Evolutionary conservation across 2,113 vertebrate species (phyloP).

Genomic region (Apteryx mantelli): DNA sequence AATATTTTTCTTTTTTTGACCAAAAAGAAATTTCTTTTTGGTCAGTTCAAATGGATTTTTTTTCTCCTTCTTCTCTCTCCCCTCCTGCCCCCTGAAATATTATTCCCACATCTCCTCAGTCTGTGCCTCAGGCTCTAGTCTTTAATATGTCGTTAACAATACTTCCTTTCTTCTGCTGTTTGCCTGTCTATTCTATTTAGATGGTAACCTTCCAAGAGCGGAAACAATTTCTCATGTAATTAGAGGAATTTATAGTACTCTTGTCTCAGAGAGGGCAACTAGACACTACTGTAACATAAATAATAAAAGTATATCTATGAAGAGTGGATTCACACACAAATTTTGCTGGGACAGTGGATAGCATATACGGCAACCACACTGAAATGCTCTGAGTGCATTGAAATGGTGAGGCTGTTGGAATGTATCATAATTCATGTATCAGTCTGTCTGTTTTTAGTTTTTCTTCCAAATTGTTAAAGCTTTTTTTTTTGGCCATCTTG

Average conservation of each 20-base stretch:
- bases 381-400: not conserved
- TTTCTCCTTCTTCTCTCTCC: not conserved
- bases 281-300: not conserved
- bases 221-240: not conserved
- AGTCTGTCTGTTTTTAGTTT: not conserved
- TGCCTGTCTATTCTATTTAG: not conserved
- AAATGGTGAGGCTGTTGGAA: not conserved
- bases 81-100: not conserved
- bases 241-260: not conserved
- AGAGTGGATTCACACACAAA: not conserved
- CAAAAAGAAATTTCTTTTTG: not conserved
- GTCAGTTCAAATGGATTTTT: fast-evolving
- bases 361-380: not conserved
- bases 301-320: not conserved
- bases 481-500: not conserved
- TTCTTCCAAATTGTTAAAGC: not conserved
- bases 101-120: not conserved
- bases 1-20: not conserved
- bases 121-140: not conserved
- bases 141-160: not conserved
- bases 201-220: not conserved
- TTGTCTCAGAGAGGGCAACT: not conserved
- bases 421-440: not conserved
- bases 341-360: not conserved
- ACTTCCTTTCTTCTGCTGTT: not conserved